phyloP scores from a whole-genome alignment of 1,140 invertebrate genomes.

The Ganaspis sp. region DNA sequence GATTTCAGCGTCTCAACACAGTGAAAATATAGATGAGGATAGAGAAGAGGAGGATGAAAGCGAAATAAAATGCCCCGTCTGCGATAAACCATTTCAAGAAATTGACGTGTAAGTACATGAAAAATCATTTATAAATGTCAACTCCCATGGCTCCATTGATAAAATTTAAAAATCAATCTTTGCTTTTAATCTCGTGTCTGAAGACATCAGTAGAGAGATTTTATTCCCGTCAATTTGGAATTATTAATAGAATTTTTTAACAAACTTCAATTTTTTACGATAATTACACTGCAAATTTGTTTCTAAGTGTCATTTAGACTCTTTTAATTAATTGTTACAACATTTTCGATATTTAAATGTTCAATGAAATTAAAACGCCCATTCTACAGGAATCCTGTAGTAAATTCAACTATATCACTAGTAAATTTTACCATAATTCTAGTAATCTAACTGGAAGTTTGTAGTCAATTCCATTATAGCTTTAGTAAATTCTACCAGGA shows the following conservation, averaged over 20 bases:
- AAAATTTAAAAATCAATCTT: conserved; percentile 6
- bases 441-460: too few relatives aligned
- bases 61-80: conserved; percentile 81
- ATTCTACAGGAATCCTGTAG: too few relatives aligned
- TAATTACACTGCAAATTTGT: too few relatives aligned
- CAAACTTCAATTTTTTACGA: conserved; percentile 28
- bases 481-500: too few relatives aligned
- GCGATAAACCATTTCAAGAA: conserved; percentile 83
- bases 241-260: conserved; percentile 21
- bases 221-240: not conserved
- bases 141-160: not conserved
- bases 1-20: conserved; percentile 81
- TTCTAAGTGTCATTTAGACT: too few relatives aligned
- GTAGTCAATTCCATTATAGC: too few relatives aligned
- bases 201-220: not conserved
- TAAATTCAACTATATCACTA: too few relatives aligned
- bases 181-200: not conserved
- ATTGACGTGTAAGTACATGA: conserved; percentile 82
- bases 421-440: too few relatives aligned
- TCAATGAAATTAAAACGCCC: too few relatives aligned
- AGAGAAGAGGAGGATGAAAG: conserved; percentile 80
- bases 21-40: conserved; percentile 80
- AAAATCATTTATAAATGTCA: conserved; percentile 24
- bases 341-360: too few relatives aligned
- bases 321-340: too few relatives aligned